Percentiles rank a stretch among this genome's conserved stretches.
phyloP scores from a whole-genome alignment of 2,113 vertebrate species.

The Cyanocitta stelleri region DNA sequence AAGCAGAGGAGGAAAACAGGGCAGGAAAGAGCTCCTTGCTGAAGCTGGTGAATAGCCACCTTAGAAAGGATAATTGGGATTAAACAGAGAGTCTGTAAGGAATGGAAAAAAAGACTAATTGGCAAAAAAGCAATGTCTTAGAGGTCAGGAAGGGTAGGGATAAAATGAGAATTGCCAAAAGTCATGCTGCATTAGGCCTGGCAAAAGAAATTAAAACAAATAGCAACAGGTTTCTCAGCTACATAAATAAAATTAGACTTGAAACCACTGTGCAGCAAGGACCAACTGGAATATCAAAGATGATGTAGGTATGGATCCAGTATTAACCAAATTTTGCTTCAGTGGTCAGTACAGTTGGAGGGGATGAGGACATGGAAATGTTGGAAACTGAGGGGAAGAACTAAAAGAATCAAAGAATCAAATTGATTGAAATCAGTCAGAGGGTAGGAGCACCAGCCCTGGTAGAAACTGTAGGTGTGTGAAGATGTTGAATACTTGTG shows the following conservation, averaged over 20 bases:
- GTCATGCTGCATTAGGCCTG: conserved; percentile 47
- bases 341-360: background rate
- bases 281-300: conserved; percentile 20
- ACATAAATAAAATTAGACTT: conserved; percentile 59
- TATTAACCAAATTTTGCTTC: background rate
- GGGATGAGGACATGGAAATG: background rate
- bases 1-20: background rate
- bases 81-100: background rate
- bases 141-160: conserved; percentile 54
- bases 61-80: conserved; percentile 32
- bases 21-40: background rate
- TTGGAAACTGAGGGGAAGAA: background rate
- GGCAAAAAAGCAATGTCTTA: conserved; percentile 33
- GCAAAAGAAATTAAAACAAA: conserved; percentile 62
- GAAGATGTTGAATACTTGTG: background rate
- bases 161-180: conserved; percentile 55
- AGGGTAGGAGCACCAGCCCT: background rate
- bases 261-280: background rate
- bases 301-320: background rate
- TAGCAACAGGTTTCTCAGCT: conserved; percentile 60
- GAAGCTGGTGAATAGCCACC: background rate
- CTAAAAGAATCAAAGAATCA: background rate
- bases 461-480: background rate
- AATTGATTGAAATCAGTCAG: background rate
- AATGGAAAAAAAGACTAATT: conserved; percentile 39